Conservation (phyloP, 2,113 vertebrate species). For the Trichomycterus rosablanca region DNA sequence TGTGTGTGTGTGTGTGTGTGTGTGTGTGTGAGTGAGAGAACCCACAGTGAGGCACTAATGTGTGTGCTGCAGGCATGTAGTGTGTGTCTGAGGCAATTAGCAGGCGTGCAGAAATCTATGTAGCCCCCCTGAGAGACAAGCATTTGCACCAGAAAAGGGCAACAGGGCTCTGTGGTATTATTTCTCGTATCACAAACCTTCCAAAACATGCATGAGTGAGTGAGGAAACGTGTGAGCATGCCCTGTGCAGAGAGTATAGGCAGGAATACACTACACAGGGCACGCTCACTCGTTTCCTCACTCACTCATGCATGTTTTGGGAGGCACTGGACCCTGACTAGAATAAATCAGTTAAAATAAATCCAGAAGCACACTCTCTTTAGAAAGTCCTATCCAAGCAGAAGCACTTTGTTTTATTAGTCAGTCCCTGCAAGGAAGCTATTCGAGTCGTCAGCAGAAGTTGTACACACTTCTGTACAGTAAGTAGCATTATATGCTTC, state of each 20-base stretch:
- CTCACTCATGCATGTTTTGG: too few relatives aligned
- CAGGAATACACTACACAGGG: too few relatives aligned
- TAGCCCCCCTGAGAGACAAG: slow-evolving; percentile 33
- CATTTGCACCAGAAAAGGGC: slow-evolving; percentile 36
- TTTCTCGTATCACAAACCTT: slow-evolving; percentile 10
- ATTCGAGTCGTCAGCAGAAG: slow-evolving; percentile 6
- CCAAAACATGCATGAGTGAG: too few relatives aligned
- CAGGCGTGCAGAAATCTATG: slow-evolving; percentile 45
- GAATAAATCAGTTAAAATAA: too few relatives aligned
- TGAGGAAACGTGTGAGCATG: too few relatives aligned
- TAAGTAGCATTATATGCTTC: background rate
- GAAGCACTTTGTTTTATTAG: slow-evolving; percentile 14
- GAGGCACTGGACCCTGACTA: too few relatives aligned
- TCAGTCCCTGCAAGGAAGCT: slow-evolving; percentile 1
- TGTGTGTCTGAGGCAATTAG: slow-evolving; percentile 40
- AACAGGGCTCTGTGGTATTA: slow-evolving; percentile 18
- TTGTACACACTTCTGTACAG: background rate
- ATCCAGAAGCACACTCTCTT: slow-evolving; percentile 9
- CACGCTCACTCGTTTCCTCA: too few relatives aligned
- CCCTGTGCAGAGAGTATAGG: too few relatives aligned
- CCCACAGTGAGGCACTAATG: slow-evolving; percentile 7
- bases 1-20: background rate
- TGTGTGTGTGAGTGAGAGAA: slow-evolving; percentile 1
- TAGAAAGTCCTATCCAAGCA: background rate
- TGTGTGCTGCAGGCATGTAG: slow-evolving; percentile 18